Percentiles rank a stretch among this genome's conserved stretches.
Evolutionary conservation across 2,888 invertebrate genomes (phyloP).

Genomic region (Ormyrus labotus): DNA sequence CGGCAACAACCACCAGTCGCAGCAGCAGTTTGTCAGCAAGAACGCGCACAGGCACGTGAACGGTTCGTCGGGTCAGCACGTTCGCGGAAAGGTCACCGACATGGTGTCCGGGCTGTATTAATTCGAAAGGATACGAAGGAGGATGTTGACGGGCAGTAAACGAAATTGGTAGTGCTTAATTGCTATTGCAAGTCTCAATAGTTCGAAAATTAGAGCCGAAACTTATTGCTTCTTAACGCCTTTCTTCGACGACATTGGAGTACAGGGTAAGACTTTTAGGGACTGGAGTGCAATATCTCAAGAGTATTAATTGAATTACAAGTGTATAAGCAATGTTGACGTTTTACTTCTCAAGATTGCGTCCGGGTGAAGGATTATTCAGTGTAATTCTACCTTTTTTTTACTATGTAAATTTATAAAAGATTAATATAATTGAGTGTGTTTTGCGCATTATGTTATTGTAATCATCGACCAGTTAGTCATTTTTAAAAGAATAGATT

Average conservation of each 20-base stretch:
- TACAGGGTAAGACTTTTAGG: conserved; percentile 21
- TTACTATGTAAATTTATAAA: conserved; percentile 17
- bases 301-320: conserved; percentile 35
- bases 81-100: conserved; percentile 72
- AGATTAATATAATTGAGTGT: conserved; percentile 14
- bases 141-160: not conserved
- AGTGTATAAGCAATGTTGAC: not conserved
- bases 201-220: not conserved
- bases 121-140: conserved; percentile 29
- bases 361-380: conserved; percentile 32
- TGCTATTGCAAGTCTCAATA: not conserved
- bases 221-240: not conserved
- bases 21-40: conserved; percentile 14
- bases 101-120: conserved; percentile 72
- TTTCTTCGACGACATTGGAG: not conserved
- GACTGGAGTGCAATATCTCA: conserved; percentile 40
- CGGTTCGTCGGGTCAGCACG: not conserved
- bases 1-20: conserved; percentile 62
- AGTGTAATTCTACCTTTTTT: not conserved
- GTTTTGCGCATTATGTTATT: not conserved
- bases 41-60: conserved; percentile 23
- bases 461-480: not conserved
- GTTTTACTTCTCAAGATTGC: conserved; percentile 12
- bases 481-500: not conserved
- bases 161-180: not conserved